A percentile compares a stretch with the other conserved stretches of the same genome.
phyloP scores from a whole-genome alignment of 2,113 vertebrate species.

The Poeciliopsis turrubarensis region DNA sequence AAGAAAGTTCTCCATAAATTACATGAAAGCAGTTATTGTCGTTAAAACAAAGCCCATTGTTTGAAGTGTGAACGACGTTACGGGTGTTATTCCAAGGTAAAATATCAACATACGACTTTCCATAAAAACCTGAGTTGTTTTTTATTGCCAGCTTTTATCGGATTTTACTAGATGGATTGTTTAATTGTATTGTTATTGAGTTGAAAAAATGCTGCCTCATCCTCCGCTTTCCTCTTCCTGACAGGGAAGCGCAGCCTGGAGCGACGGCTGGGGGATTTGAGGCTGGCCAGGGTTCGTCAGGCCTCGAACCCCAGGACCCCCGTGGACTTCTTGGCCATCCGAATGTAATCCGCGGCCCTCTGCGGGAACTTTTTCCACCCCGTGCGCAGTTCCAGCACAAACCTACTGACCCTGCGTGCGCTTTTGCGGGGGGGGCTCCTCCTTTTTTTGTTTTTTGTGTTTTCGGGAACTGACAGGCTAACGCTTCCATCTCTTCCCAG shows the following conservation, averaged over 20 bases:
- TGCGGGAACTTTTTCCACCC: too few species aligned
- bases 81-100: not conserved
- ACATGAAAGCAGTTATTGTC: too few species aligned
- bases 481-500: too few species aligned
- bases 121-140: not conserved
- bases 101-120: not conserved
- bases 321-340: constrained; percentile 68
- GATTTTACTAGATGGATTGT: not conserved
- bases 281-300: constrained; percentile 70
- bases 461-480: too few species aligned
- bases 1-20: too few species aligned
- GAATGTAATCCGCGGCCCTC: constrained; percentile 25
- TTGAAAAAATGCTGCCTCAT: not conserved
- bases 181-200: not conserved
- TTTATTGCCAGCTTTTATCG: constrained; percentile 5
- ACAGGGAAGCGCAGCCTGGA: constrained; percentile 72
- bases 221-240: not conserved
- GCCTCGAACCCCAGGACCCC: constrained; percentile 69
- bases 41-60: too few species aligned
- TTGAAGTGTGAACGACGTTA: too few species aligned
- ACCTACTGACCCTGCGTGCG: too few species aligned
- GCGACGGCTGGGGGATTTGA: constrained; percentile 60
- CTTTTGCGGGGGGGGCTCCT: too few species aligned
- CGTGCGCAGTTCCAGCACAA: too few species aligned
- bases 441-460: too few species aligned